Percentiles rank a stretch among this genome's conserved stretches.
Conservation (phyloP, 2,888 invertebrate species). For the Leucania comma region DNA sequence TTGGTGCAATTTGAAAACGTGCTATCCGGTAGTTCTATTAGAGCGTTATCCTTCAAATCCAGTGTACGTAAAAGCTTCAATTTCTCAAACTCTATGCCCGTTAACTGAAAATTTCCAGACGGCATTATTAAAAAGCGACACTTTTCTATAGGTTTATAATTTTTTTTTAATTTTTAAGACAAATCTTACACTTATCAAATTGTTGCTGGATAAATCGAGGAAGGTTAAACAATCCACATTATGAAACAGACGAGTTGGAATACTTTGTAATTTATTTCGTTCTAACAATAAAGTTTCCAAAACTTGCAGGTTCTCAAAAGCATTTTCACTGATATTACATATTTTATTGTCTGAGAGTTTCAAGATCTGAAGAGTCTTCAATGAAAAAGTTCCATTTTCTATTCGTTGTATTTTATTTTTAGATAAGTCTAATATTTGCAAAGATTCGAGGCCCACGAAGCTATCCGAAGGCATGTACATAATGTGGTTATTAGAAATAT, state of each 20-base stretch:
- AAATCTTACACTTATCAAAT: conserved; percentile 85
- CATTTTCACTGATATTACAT: conserved; percentile 89
- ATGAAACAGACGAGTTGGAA: conserved; percentile 86
- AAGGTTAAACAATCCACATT: conserved; percentile 87
- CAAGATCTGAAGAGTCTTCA: conserved; percentile 91
- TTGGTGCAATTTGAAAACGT: conserved; percentile 90
- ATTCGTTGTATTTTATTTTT: conserved; percentile 92
- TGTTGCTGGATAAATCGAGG: conserved; percentile 90
- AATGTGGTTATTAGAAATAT: conserved; percentile 92
- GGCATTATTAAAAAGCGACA: background rate
- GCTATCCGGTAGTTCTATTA: conserved; percentile 89
- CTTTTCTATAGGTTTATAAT: background rate
- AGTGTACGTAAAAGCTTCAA: conserved; percentile 91
- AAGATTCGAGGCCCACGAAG: conserved; percentile 89
- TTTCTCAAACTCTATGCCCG: conserved; percentile 89
- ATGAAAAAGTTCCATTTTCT: conserved; percentile 90
- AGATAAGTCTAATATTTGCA: conserved; percentile 93
- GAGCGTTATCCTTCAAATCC: conserved; percentile 93
- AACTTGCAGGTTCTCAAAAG: conserved; percentile 88
- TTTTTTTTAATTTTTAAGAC: conserved; percentile 7
- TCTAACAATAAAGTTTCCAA: conserved; percentile 90
- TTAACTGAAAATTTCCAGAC: conserved; percentile 83
- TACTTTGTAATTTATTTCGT: conserved; percentile 88
- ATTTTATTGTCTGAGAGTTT: conserved; percentile 93
- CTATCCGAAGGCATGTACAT: conserved; percentile 90